Percentiles rank a stretch among this genome's conserved stretches.
Conservation (phyloP, 2,888 invertebrate genomes). For the Ormyrus labotus region DNA sequence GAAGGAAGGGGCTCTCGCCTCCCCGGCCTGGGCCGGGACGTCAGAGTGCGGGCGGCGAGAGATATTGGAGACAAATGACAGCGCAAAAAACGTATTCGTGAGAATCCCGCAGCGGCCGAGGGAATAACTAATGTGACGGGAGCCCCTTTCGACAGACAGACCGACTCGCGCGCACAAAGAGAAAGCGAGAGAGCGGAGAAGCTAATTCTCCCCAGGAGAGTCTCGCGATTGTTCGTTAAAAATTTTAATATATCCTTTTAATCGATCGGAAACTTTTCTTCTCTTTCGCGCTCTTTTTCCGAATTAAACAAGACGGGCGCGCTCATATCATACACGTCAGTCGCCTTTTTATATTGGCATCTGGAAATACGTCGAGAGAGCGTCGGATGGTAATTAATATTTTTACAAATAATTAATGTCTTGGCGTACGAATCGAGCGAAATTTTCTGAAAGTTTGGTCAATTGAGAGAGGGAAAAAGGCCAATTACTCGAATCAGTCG, state of each 20-base stretch:
- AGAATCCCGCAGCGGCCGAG: constrained; percentile 64
- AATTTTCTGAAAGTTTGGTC: constrained; percentile 3
- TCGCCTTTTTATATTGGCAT: neutral
- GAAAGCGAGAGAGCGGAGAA: constrained; percentile 3
- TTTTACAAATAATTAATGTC: constrained; percentile 11
- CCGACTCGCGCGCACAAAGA: constrained; percentile 1
- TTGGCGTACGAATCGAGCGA: neutral
- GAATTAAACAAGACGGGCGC: constrained; percentile 9
- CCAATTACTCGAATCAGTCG: too few relatives aligned
- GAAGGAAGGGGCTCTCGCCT: constrained; percentile 55
- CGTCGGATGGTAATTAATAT: neutral
- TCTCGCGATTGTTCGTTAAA: constrained; percentile 45
- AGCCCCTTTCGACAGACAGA: constrained; percentile 45
- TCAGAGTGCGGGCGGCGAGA: constrained; percentile 63
- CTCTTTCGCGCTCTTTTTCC: neutral
- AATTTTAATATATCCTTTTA: constrained; percentile 48
- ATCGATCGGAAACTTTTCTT: constrained; percentile 44
- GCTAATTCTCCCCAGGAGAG: constrained; percentile 56
- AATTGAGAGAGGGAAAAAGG: too few relatives aligned
- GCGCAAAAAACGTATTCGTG: constrained; percentile 72
- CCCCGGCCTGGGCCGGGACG: constrained; percentile 22
- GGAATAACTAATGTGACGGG: constrained; percentile 58
- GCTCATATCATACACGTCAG: neutral
- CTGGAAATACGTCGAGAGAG: neutral
- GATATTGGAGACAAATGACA: constrained; percentile 76